Conservation (phyloP, 2,888 invertebrate genomes). For the Caenorhabditis doughertyi region DNA sequence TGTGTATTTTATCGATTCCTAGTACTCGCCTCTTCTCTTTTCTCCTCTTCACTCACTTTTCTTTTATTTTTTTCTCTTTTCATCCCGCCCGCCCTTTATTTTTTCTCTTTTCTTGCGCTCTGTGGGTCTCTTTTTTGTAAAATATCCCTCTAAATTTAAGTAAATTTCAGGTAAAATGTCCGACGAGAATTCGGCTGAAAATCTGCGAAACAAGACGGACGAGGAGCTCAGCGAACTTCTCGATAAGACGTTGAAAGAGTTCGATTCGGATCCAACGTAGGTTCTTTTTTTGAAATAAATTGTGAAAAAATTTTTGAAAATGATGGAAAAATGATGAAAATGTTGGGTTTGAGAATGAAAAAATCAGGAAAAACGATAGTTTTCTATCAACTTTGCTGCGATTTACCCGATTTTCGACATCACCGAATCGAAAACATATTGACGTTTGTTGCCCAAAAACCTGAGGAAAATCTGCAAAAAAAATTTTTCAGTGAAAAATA, state of each 20-base stretch:
- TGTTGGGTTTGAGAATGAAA: too few relatives aligned
- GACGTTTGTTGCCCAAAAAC: too few relatives aligned
- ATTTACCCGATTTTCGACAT: too few relatives aligned
- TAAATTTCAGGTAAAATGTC: conserved; percentile 54
- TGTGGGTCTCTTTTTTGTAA: neutral
- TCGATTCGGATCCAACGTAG: conserved; percentile 54
- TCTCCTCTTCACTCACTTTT: conserved; percentile 5
- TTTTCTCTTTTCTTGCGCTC: neutral
- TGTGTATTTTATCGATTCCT: conserved; percentile 54
- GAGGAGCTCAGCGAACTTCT: conserved; percentile 66
- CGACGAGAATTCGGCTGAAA: conserved; percentile 23
- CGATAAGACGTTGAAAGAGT: conserved; percentile 64
- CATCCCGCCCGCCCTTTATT: conserved; percentile 4
- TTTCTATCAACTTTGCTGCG: too few relatives aligned
- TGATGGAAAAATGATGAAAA: too few relatives aligned
- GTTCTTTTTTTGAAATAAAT: conserved; percentile 23
- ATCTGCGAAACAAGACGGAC: conserved; percentile 32
- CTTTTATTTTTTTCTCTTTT: conserved; percentile 2
- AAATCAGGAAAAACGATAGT: too few relatives aligned
- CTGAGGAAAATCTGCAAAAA: too few relatives aligned
- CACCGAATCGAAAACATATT: too few relatives aligned
- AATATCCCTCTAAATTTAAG: neutral
- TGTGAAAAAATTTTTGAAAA: neutral
- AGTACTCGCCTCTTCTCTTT: neutral
- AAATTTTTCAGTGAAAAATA: neutral